Conservation (phyloP, 2,888 invertebrate genomes). For the Dorcus parallelipipedus region DNA sequence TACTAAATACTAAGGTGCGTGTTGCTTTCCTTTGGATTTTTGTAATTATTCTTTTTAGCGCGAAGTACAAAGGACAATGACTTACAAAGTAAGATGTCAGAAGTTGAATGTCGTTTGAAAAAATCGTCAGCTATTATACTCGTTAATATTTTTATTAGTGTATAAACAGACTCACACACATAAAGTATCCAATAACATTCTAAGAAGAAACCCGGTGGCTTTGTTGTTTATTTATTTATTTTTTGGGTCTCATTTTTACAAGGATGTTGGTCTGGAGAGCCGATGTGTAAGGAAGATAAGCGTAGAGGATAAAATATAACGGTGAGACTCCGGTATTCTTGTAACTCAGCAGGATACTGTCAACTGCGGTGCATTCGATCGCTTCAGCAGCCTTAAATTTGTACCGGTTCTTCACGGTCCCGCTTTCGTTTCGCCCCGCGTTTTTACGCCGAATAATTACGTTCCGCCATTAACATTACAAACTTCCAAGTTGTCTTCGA, state of each 20-base stretch:
- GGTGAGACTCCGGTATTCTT: slow-evolving; percentile 4
- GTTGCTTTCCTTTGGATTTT: too few species aligned
- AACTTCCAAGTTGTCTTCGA: too few species aligned
- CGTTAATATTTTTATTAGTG: neutral
- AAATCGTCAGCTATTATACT: too few species aligned
- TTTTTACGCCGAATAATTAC: too few species aligned
- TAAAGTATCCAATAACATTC: slow-evolving; percentile 5
- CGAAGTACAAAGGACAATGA: too few species aligned
- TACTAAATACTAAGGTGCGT: too few species aligned
- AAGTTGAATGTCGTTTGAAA: too few species aligned
- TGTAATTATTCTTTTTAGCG: too few species aligned
- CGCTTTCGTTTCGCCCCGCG: too few species aligned
- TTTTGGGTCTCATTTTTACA: slow-evolving; percentile 13
- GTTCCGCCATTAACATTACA: too few species aligned
- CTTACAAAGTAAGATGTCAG: too few species aligned
- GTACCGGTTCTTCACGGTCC: neutral
- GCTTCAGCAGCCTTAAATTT: neutral
- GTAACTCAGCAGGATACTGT: slow-evolving; percentile 3
- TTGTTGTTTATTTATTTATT: slow-evolving; percentile 1
- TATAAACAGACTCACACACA: slow-evolving; percentile 1
- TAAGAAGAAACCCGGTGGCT: slow-evolving; percentile 12
- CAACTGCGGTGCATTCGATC: neutral
- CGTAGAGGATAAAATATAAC: slow-evolving; percentile 2
- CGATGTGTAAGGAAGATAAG: slow-evolving; percentile 2
- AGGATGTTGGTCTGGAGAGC: slow-evolving; percentile 7